Conservation (phyloP, 2,797 vertebrate species). For the Falco peregrinus region DNA sequence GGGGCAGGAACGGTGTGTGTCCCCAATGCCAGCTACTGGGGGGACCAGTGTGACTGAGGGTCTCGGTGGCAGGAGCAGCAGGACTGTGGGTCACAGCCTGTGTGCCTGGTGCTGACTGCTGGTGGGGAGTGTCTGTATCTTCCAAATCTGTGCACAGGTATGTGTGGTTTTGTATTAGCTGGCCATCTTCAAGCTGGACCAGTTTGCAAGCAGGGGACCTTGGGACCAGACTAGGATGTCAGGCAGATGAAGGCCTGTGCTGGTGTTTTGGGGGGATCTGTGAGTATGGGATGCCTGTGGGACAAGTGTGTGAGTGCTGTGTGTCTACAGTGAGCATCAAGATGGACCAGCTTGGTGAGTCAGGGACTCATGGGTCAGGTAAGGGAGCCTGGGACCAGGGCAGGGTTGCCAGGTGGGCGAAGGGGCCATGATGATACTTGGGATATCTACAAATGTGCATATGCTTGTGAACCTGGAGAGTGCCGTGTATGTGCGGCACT, state of each 20-base stretch:
- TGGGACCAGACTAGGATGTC: not conserved
- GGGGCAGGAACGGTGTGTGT: not conserved
- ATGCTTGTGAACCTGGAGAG: not conserved
- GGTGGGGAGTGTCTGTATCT: not conserved
- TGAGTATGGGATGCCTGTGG: no score
- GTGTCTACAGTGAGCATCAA: not conserved
- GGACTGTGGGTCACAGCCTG: not conserved
- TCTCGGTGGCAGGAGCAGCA: not conserved
- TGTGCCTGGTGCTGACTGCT: not conserved
- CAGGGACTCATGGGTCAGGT: fast-evolving
- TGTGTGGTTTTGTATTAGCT: not conserved
- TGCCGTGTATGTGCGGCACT: not conserved
- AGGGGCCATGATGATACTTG: not conserved
- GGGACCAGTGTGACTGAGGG: not conserved
- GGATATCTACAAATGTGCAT: fast-evolving
- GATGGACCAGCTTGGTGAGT: not conserved
- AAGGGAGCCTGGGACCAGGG: not conserved
- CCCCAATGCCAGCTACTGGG: not conserved
- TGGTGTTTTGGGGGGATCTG: not conserved
- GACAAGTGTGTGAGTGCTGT: no score
- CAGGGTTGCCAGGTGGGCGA: no score
- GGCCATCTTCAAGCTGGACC: not conserved
- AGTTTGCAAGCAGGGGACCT: not conserved
- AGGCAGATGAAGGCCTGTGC: not conserved
- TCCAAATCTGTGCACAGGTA: not conserved